Conservation (phyloP, 2,797 vertebrate species). For the Hippopotamyrus pictus region DNA sequence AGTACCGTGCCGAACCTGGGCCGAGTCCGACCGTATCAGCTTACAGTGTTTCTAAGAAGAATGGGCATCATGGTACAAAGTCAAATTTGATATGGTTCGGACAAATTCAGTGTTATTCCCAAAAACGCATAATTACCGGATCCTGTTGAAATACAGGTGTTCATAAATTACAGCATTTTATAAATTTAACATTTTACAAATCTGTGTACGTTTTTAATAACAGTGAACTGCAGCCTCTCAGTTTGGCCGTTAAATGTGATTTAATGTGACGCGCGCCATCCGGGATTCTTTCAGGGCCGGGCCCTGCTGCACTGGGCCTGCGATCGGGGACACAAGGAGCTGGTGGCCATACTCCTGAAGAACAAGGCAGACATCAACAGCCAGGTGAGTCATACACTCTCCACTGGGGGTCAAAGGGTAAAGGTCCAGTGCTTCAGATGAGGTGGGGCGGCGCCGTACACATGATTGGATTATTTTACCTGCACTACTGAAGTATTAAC, state of each 20-base stretch:
- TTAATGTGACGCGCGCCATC: background rate
- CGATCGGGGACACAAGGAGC: conserved; percentile 90
- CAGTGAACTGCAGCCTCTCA: background rate
- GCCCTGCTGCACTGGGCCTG: conserved; percentile 91
- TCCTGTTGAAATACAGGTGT: background rate
- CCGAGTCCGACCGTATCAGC: background rate
- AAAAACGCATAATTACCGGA: background rate
- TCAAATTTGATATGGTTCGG: background rate
- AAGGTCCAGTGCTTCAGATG: background rate
- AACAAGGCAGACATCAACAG: conserved; percentile 83
- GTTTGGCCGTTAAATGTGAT: background rate
- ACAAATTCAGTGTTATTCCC: background rate
- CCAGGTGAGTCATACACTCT: conserved; percentile 70
- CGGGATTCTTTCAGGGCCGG: conserved; percentile 69
- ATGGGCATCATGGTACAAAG: background rate
- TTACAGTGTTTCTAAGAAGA: background rate
- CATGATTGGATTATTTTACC: background rate
- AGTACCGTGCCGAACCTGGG: background rate
- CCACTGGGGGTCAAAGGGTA: background rate
- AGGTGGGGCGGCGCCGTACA: background rate
- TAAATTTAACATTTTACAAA: background rate
- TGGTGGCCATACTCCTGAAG: conserved; percentile 81
- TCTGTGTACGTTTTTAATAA: background rate
- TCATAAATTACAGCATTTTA: background rate
- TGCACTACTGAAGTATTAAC: background rate